phyloP scores from a whole-genome alignment of 2,797 vertebrate genomes.

The Dendrocincla fuliginosa region DNA sequence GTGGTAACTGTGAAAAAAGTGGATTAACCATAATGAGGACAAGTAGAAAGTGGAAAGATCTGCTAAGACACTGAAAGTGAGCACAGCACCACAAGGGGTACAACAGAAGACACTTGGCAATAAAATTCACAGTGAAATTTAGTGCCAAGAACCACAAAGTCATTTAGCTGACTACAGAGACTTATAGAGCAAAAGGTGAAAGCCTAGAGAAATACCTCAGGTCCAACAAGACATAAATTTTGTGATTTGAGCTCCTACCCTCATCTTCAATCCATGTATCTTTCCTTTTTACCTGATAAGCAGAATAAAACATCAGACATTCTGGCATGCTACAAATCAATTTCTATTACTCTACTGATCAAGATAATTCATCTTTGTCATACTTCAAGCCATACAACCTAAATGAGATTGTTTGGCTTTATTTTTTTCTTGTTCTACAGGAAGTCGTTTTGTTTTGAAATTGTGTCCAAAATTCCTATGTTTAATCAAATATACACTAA shows the following conservation, averaged over 20 bases:
- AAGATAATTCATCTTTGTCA: not conserved
- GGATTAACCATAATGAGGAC: not conserved
- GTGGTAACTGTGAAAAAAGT: not conserved
- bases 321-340: not conserved
- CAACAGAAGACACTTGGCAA: not conserved
- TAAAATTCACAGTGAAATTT: not conserved
- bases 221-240: not conserved
- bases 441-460: not conserved
- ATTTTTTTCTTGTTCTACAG: not conserved
- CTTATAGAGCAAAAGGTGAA: not conserved
- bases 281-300: not conserved
- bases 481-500: not conserved
- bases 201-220: not conserved
- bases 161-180: not conserved
- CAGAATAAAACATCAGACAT: not conserved
- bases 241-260: not conserved
- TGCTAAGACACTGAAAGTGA: not conserved
- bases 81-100: not conserved
- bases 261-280: not conserved
- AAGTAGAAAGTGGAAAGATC: not conserved
- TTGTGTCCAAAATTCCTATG: not conserved
- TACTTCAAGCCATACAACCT: not conserved
- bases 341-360: not conserved
- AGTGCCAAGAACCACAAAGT: not conserved
- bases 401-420: not conserved